Evolutionary conservation across 2,888 invertebrate species (phyloP), one percentile per base, ranked within the genome.

Genomic region (Macaria liturata): DNA sequence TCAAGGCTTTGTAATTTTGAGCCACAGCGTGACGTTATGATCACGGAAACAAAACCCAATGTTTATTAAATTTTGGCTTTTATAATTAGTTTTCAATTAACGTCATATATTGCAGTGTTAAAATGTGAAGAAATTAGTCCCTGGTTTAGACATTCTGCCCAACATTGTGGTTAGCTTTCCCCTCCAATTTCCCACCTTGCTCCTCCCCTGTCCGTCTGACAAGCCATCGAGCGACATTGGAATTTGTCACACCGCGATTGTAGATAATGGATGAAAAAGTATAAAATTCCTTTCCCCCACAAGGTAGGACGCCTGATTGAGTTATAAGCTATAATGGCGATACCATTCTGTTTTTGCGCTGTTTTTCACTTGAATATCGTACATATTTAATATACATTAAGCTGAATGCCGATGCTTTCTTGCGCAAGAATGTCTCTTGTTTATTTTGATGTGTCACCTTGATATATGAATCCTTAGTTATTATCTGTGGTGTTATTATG

Each of bases 311-410:
- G 61, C 74, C 81, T 89, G 89, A 90, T 91, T 90, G 90, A 90
- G 90, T 91, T 90, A 91, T 91, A 88, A 89, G 84, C 85, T 86
- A 87, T 87, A 88, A 89, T 88, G 85, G 86, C 86, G 76, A 84
- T 81, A 83, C 83, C 84, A 85, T 83, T 83, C 80, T 76, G 87
- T 89, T 90, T 88, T 89, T 89, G 86, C 83, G 74, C 72, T 76
- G 85, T 89, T 89, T 87, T 87, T 88, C 86, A 84, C 84, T 82
- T 84, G 84, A 83, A 84, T 78, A 69, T 74, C 47, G 37, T 81
- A 81, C 85, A 87, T 87, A 88, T 87, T 86, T 86, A 85, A 88
- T 86, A 86, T 86, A 85, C 87, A 90, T 88, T 86, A 88, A 80
- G 78, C 73, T 74, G 76, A 73, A 75, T 76, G 78, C 81, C 75